phyloP scores from a whole-genome alignment of 2,113 vertebrate genomes.

The Ammodytes marinus region DNA sequence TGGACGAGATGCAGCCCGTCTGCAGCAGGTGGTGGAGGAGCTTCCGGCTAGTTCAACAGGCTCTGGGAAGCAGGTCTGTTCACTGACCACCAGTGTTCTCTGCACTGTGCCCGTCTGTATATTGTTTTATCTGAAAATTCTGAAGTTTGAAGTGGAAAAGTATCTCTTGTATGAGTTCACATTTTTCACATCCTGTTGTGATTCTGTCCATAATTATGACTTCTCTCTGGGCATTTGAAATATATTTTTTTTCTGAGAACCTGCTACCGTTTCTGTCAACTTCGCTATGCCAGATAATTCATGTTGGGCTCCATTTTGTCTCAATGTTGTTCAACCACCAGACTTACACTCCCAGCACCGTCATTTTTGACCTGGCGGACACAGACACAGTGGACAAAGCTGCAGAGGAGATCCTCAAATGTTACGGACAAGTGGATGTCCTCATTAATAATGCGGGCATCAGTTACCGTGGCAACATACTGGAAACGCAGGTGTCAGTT shows the following conservation, averaged over 20 bases:
- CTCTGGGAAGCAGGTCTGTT: slow-evolving; percentile 64
- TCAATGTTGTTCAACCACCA: slow-evolving; percentile 56
- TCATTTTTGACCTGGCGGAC: slow-evolving; percentile 92
- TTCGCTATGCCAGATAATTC: too few relatives aligned
- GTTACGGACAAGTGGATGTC: slow-evolving; percentile 90
- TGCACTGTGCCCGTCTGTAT: neutral
- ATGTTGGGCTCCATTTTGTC: too few relatives aligned
- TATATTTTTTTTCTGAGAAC: too few relatives aligned
- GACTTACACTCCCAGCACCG: slow-evolving; percentile 85
- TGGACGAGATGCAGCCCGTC: slow-evolving; percentile 87
- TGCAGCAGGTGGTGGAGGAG: slow-evolving; percentile 87
- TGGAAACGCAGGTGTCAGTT: slow-evolving; percentile 89
- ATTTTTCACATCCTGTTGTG: too few relatives aligned
- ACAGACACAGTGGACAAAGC: slow-evolving; percentile 78
- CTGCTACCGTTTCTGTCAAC: too few relatives aligned
- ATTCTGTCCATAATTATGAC: too few relatives aligned
- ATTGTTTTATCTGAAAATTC: neutral
- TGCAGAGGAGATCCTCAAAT: slow-evolving; percentile 89
- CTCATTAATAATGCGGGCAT: slow-evolving; percentile 97
- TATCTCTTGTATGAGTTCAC: too few relatives aligned
- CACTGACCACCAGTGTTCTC: neutral
- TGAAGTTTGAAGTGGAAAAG: neutral
- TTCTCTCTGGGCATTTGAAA: too few relatives aligned
- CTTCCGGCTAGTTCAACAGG: slow-evolving; percentile 69
- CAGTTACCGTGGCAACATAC: slow-evolving; percentile 92